Conservation (phyloP, 2,797 vertebrate species). For the Podarcis siculus region DNA sequence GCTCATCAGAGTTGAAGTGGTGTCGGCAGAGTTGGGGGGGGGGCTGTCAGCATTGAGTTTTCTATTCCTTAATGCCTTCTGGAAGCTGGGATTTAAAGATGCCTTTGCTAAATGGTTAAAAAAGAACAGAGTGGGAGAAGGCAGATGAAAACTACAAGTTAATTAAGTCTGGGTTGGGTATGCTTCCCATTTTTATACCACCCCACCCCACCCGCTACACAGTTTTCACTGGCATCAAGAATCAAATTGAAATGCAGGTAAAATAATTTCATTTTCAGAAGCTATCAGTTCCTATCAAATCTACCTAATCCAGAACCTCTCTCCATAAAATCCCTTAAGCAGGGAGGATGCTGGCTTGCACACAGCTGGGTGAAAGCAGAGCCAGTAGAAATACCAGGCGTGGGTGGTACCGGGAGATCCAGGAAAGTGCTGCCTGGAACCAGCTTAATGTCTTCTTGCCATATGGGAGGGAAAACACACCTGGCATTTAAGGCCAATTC, state of each 20-base stretch:
- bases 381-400: constrained; percentile 65
- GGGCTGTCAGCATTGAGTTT: not conserved
- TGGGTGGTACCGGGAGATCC: constrained; percentile 68
- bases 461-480: constrained; percentile 56
- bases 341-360: constrained; percentile 64
- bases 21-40: too few relatives aligned
- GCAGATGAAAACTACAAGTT: constrained; percentile 43
- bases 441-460: constrained; percentile 61
- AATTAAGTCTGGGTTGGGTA: constrained; percentile 38
- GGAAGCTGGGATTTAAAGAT: constrained; percentile 12
- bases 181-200: not conserved
- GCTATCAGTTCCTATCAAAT: constrained; percentile 63
- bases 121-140: constrained; percentile 9
- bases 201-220: not conserved
- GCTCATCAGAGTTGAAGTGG: constrained; percentile 2
- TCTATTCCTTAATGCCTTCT: constrained; percentile 7
- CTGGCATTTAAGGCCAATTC: constrained; percentile 63
- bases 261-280: constrained; percentile 66
- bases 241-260: constrained; percentile 63
- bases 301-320: constrained; percentile 65
- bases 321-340: constrained; percentile 65
- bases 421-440: constrained; percentile 65
- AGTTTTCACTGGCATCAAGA: constrained; percentile 47
- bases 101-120: constrained; percentile 40
- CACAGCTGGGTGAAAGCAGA: constrained; percentile 63